These are phyloP conservation scores for Drosophila rhopaloa DNA, from an alignment of 1,140 invertebrate species.

Conservation along the genomic window DNA sequence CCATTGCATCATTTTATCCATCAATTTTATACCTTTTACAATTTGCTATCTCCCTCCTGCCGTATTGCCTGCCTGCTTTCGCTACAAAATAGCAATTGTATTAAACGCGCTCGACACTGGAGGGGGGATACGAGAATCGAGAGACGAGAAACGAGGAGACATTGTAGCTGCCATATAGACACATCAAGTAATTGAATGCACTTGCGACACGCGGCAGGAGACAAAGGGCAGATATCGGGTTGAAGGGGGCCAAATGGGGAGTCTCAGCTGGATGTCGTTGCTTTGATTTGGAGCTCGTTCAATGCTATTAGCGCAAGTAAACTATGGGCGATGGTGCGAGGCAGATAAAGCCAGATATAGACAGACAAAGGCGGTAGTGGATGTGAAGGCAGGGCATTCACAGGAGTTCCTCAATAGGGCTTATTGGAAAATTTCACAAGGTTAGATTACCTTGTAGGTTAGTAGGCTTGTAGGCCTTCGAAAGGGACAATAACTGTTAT, in stretches of 20 bases:
- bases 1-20: conserved; percentile 66
- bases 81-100: conserved; percentile 75
- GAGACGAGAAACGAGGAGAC: conserved; percentile 40
- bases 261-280: conserved; percentile 41
- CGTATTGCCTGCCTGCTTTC: conserved; percentile 15
- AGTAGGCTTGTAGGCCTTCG: too few relatives aligned
- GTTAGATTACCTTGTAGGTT: too few relatives aligned
- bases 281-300: conserved; percentile 66
- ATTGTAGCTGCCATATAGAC: conserved; percentile 69
- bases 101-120: conserved; percentile 29
- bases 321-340: conserved; percentile 44
- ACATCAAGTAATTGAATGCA: conserved; percentile 80
- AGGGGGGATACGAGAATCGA: neutral
- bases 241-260: conserved; percentile 1
- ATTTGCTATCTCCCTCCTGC: conserved; percentile 41
- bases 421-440: neutral
- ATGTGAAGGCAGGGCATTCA: neutral
- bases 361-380: neutral
- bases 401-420: neutral
- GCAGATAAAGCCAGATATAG: neutral
- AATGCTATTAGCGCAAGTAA: conserved; percentile 75
- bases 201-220: conserved; percentile 47
- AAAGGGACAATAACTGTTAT: too few relatives aligned
- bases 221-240: conserved; percentile 9
- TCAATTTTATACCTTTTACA: conserved; percentile 72